Evolutionary conservation across 1,140 invertebrate species (phyloP), one percentile per base, ranked within the genome.

Genomic region (Drosophila pseudoobscura): DNA sequence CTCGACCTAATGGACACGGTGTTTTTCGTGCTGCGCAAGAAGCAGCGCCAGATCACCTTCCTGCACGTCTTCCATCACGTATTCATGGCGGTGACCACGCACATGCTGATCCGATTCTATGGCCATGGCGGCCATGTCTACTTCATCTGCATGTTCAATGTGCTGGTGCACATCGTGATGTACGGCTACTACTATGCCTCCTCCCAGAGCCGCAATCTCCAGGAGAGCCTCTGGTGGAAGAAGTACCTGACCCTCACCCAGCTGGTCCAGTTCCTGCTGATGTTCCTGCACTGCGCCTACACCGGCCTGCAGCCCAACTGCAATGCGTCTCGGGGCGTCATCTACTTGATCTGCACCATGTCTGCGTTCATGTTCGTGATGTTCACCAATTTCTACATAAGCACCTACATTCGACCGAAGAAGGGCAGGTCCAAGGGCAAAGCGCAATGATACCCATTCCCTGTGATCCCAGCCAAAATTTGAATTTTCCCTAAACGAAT

Each of bases 301-400:
- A 97, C 96, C 89, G 92, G 93, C 9, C 6, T 44, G 6, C 51
- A 72, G 1, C 41, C 60, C 15, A 26, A 65, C 22, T 66, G 64
- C n/a, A 35, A 11, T 9, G 54, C 60, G 0, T 53, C 77, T 5
- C 53, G 62, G 2, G 6, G n/a, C 0, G n/a, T 79, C 0, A 45
- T 96, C 95, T 85, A 96, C 95, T 5, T 93, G 93, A 52, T 94
- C 92, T 92, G 91, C 92, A 0, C 92, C 92, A 2, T 91, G 92
- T 11, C 55, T 93, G 11, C 92, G 94, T 66, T 94, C 62, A 95
- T 98, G 93, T 93, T 97, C 29, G 90, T 95, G 56, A 92, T 98
- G 35, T 98, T 98, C 90, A 93, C 92, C 2, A 94, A 97, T 54
- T 98, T 97, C 92, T 98, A 97, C 87, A 46, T 71, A 7, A 44